Base-by-base conservation (phyloP, 2,888 invertebrate species). In the Epiblema foenella region DNA sequence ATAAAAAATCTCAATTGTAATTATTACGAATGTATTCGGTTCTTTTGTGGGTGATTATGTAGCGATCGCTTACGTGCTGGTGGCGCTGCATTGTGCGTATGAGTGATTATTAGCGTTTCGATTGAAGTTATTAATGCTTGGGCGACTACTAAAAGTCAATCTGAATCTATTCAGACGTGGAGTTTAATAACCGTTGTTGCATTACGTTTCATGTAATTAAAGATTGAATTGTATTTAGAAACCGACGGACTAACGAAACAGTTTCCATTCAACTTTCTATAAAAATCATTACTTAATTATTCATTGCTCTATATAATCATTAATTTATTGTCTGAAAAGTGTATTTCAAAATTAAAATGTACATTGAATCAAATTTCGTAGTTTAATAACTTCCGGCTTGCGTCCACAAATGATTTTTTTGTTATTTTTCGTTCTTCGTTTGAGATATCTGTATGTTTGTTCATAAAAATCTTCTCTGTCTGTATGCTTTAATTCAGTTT, bases 51-150 rank as follows among this genome's bases (percentile, higher is more conserved):
- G 83, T 81, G 82, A 77, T 59, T 66, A 42, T 74, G 62, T 79
- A 79, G 80, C 83, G 88, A 89, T 90, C 87, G 87, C 79, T 91
- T 88, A 86, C 91, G 90, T 46, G 89, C 84, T 79, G 83, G 74
- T 78, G 80, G 79, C 76, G 80, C 84, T 84, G 82, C 76, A 77
- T 82, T 76, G 77, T 76, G 71, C 75, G 75, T 83, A 77, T 81
- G 81, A 80, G 83, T 80, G 81, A 79, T 80, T 79, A 64, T 71
- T 60, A 74, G 58, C 60, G 66, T 66, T 56, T 70, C 63, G 66
- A 59, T 74, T 68, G 72, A 49, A 72, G 68, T 68, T 68, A 58
- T 65, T 69, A 72, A 69, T 75, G 59, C 33, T 59, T 33, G 64
- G 17, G 64, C 64, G 64, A 58, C 65, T 59, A 58, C 65, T 59